Percentiles rank a stretch among this genome's conserved stretches.
These are phyloP conservation scores for Xenops minutus DNA, from an alignment of 2,797 vertebrate genomes.

Conservation along the genomic window DNA sequence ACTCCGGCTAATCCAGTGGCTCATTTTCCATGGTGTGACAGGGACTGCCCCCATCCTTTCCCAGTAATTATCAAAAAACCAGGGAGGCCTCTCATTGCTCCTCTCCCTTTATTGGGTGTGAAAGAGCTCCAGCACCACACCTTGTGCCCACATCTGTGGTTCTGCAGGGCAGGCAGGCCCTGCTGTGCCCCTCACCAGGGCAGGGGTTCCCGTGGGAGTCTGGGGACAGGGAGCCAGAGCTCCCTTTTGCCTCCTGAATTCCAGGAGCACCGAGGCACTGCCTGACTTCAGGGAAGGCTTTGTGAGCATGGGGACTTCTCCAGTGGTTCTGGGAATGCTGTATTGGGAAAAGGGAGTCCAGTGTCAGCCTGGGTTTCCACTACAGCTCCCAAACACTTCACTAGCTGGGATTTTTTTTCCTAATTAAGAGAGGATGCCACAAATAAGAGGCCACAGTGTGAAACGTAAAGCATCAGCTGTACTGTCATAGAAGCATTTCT, in stretches of 20 bases:
- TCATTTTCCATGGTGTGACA: neutral
- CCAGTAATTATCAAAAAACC: neutral
- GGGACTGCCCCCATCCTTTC: neutral
- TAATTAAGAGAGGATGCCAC: neutral
- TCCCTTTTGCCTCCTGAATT: neutral
- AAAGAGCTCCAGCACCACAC: neutral
- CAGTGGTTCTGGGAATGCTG: neutral
- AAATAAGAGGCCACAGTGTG: neutral
- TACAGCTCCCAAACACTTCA: neutral
- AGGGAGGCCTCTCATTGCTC: neutral
- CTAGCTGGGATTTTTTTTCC: neutral
- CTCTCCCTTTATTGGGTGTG: neutral
- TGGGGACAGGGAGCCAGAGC: neutral
- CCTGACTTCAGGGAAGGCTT: neutral
- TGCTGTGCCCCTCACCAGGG: neutral
- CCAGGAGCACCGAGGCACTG: neutral
- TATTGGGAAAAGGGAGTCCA: neutral
- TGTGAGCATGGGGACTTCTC: neutral
- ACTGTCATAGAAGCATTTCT: neutral
- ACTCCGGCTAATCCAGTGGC: neutral
- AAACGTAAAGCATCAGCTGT: neutral
- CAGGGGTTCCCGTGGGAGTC: rapidly evolving
- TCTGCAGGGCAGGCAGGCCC: neutral
- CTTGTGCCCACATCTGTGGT: neutral
- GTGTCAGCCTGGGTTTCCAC: neutral